A percentile compares a stretch with the other conserved stretches of the same genome.
phyloP scores from a whole-genome alignment of 92 coral and sea anemone genomes.

The Blastomussa wellsi region DNA sequence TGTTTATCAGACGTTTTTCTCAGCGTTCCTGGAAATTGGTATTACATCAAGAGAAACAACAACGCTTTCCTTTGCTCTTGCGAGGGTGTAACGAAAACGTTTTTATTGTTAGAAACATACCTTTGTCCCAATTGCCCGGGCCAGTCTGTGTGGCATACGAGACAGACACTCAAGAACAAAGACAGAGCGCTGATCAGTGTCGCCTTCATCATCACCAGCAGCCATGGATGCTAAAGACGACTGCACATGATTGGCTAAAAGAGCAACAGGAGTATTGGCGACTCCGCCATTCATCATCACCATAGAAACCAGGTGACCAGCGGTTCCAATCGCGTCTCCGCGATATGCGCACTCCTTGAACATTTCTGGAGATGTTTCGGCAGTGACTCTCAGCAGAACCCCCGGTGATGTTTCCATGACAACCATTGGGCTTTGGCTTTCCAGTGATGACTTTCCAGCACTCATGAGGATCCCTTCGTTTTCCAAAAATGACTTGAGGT shows the following conservation, averaged over 20 bases:
- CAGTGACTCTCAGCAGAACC: slow-evolving; percentile 61
- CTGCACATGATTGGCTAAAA: slow-evolving; percentile 81
- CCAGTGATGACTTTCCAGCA: slow-evolving; percentile 11
- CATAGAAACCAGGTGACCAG: slow-evolving; percentile 88
- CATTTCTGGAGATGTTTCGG: slow-evolving; percentile 57
- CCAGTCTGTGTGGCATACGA: slow-evolving; percentile 73
- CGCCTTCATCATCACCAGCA: slow-evolving; percentile 16
- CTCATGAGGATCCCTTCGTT: slow-evolving; percentile 41
- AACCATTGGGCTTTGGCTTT: slow-evolving; percentile 2
- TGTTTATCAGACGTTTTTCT: too few species aligned
- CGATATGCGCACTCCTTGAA: slow-evolving; percentile 52
- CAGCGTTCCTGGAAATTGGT: too few species aligned
- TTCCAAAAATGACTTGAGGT: slow-evolving; percentile 71
- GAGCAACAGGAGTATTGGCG: slow-evolving; percentile 71
- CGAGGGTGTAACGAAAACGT: background rate
- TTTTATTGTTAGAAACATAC: background rate
- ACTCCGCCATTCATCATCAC: slow-evolving; percentile 81
- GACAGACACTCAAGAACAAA: slow-evolving; percentile 76
- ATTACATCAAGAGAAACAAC: too few species aligned
- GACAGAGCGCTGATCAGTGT: slow-evolving; percentile 31
- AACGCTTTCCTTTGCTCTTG: background rate
- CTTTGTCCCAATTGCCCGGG: slow-evolving; percentile 61
- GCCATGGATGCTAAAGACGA: slow-evolving; percentile 58
- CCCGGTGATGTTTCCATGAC: slow-evolving; percentile 76
- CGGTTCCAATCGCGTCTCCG: slow-evolving; percentile 68